Percentiles rank a stretch among this genome's conserved stretches.
These are phyloP conservation scores for Perodicticus potto DNA, from an alignment of 2,797 vertebrate species.

Conservation along the genomic window DNA sequence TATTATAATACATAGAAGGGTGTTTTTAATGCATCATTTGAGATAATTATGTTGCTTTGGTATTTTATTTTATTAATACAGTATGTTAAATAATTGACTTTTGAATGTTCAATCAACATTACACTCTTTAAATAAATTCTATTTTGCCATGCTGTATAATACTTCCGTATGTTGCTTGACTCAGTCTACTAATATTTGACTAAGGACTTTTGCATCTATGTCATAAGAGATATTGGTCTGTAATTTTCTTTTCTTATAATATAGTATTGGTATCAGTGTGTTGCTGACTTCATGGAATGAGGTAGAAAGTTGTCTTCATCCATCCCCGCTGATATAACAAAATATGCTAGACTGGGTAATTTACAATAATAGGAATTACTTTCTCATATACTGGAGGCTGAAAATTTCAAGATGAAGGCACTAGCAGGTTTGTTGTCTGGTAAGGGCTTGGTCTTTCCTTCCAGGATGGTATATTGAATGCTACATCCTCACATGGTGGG, in stretches of 20 bases:
- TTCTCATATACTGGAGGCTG: neutral
- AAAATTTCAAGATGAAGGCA: neutral
- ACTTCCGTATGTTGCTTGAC: too few species aligned
- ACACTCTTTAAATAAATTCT: too few species aligned
- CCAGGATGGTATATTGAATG: neutral
- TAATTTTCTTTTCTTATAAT: neutral
- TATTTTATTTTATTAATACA: too few species aligned
- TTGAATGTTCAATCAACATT: too few species aligned
- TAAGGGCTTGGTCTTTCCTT: neutral
- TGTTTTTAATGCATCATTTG: neutral
- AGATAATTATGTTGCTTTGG: neutral
- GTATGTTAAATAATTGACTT: too few species aligned
- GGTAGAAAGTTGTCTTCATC: neutral
- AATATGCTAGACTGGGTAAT: neutral
- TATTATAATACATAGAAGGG: neutral
- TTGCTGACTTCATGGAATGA: neutral
- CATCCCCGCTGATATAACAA: neutral
- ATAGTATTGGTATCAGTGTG: neutral
- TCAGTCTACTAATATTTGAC: neutral
- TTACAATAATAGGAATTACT: neutral
- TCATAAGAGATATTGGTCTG: neutral
- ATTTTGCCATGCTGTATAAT: neutral
- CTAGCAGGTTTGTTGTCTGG: neutral
- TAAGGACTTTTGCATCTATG: neutral
- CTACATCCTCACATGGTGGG: neutral